phyloP scores from a whole-genome alignment of 2,797 vertebrate species.

The Pagetopsis macropterus region DNA sequence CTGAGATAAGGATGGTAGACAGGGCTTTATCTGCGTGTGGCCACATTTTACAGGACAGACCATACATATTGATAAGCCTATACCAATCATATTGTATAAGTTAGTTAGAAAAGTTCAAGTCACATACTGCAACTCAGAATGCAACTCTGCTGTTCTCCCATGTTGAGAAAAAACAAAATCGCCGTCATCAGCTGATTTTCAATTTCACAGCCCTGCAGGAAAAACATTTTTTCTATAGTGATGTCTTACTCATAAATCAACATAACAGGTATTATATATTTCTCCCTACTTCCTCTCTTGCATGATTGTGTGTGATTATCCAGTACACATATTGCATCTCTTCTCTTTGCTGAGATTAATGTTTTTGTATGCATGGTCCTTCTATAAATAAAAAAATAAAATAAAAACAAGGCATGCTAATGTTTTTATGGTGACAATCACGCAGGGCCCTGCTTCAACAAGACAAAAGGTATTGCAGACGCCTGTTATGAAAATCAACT shows the following conservation, averaged over 20 bases:
- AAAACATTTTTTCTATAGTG: background rate
- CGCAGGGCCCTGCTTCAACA: too few relatives aligned
- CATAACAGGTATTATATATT: background rate
- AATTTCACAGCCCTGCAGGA: constrained; percentile 1
- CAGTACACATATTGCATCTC: background rate
- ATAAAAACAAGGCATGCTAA: background rate
- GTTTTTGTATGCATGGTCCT: too few relatives aligned
- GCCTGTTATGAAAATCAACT: too few relatives aligned
- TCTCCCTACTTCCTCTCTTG: background rate
- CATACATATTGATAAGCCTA: constrained; percentile 29
- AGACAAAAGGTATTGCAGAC: too few relatives aligned
- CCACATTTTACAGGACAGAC: constrained; percentile 28
- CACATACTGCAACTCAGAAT: constrained; percentile 3
- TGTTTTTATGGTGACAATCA: background rate
- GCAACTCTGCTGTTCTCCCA: constrained; percentile 9
- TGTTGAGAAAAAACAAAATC: background rate
- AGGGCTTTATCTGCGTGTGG: background rate
- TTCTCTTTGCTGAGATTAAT: too few relatives aligned
- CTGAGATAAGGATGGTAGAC: constrained; percentile 12
- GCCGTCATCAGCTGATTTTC: constrained; percentile 3
- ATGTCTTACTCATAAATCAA: constrained; percentile 20
- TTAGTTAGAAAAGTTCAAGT: constrained; percentile 21
- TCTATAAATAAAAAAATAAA: too few relatives aligned
- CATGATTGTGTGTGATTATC: background rate
- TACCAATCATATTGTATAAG: constrained; percentile 10